Conservation (phyloP, 2,888 invertebrate species). For the Trichogramma evanescens region DNA sequence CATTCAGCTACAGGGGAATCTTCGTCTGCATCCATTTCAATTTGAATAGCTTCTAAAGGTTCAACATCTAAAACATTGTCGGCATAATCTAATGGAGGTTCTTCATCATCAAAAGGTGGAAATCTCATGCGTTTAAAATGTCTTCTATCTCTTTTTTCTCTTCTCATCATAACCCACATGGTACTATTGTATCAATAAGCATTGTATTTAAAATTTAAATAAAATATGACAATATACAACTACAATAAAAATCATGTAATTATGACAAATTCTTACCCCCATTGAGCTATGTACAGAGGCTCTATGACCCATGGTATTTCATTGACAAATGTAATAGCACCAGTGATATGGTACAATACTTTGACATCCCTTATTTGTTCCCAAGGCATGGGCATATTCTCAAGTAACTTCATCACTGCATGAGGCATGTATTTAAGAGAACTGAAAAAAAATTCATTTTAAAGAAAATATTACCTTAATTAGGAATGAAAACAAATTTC, state of each 20-base stretch:
- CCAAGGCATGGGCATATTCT: conserved; percentile 99
- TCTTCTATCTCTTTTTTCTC: conserved; percentile 95
- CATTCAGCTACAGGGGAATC: conserved; percentile 84
- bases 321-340: conserved; percentile 99
- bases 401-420: conserved; percentile 95
- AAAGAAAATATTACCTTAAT: not conserved
- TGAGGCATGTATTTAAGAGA: conserved; percentile 99
- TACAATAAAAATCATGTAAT: conserved; percentile 5
- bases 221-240: not conserved
- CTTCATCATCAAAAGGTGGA: conserved; percentile 99
- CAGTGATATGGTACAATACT: conserved; percentile 97
- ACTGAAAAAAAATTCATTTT: conserved; percentile 46
- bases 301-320: conserved; percentile 99
- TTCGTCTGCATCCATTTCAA: conserved; percentile 94
- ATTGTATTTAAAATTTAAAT: conserved; percentile 1
- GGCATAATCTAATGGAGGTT: conserved; percentile 98
- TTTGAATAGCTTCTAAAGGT: conserved; percentile 97
- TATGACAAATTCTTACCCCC: conserved; percentile 67
- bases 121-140: conserved; percentile 99
- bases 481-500: conserved; percentile 3
- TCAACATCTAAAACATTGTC: conserved; percentile 99
- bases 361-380: conserved; percentile 98
- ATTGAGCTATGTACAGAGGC: conserved; percentile 98
- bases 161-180: conserved; percentile 99
- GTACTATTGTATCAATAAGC: conserved; percentile 53